Conservation (phyloP, 2,113 vertebrate species). For the Tretioscincus oriximinensis region DNA sequence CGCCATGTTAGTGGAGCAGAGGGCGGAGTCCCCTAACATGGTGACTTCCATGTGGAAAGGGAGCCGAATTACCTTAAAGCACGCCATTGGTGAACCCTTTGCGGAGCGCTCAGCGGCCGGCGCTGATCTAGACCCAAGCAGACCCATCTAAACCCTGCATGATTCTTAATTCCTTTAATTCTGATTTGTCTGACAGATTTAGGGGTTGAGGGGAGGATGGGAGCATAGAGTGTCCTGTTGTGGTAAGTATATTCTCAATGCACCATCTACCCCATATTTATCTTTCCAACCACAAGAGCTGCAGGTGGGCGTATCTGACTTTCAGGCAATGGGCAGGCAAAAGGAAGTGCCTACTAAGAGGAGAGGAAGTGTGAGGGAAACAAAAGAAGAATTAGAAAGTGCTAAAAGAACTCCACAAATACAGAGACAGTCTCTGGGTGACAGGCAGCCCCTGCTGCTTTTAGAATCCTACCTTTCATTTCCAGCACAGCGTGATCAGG, state of each 20-base stretch:
- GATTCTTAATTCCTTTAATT: neutral
- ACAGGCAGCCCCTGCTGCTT: neutral
- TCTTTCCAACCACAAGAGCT: neutral
- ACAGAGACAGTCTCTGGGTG: too few species aligned
- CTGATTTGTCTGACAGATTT: neutral
- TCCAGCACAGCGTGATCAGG: constrained; percentile 94
- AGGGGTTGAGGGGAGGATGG: neutral
- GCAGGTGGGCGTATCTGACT: neutral
- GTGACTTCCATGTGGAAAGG: too few species aligned
- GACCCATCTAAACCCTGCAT: neutral
- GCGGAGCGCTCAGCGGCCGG: too few species aligned
- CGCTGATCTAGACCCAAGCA: neutral
- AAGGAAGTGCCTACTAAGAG: neutral
- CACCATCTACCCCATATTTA: neutral
- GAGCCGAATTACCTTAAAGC: too few species aligned
- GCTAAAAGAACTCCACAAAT: neutral
- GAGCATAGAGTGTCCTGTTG: neutral
- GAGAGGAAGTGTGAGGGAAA: neutral
- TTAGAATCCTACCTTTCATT: constrained; percentile 91
- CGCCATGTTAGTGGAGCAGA: too few species aligned
- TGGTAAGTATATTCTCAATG: neutral
- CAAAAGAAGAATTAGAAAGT: neutral
- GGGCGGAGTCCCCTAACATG: too few species aligned
- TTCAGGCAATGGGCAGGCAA: neutral
- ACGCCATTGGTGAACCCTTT: too few species aligned